phyloP scores from a whole-genome alignment of 2,888 invertebrate genomes.

The Coenonympha glycerion region DNA sequence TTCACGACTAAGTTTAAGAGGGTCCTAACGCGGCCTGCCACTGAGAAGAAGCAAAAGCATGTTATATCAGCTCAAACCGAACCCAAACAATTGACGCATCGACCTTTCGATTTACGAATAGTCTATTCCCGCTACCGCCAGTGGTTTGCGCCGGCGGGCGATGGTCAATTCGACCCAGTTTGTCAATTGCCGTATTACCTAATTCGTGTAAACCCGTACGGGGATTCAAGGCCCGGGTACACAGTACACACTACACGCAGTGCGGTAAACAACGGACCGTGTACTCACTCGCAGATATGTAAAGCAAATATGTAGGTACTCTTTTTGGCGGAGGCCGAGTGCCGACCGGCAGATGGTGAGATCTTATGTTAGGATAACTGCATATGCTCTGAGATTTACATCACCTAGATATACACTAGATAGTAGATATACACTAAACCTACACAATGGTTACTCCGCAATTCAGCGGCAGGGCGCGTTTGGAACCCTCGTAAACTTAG shows the following conservation, averaged over 20 bases:
- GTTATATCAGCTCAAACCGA: too few relatives aligned
- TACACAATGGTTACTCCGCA: too few relatives aligned
- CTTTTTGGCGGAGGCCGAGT: slow-evolving; percentile 17
- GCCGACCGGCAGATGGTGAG: slow-evolving; percentile 19
- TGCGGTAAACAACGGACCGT: slow-evolving; percentile 31
- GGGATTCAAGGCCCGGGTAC: slow-evolving; percentile 43
- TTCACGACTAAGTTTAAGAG: too few relatives aligned
- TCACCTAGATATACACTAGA: too few relatives aligned
- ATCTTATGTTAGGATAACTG: slow-evolving; percentile 8
- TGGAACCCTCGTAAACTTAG: too few relatives aligned
- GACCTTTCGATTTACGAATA: too few relatives aligned
- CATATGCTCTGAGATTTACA: background rate
- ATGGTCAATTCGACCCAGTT: slow-evolving; percentile 50
- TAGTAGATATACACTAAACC: too few relatives aligned
- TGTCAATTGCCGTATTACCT: slow-evolving; percentile 61
- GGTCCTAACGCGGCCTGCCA: too few relatives aligned
- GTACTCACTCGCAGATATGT: slow-evolving; percentile 11
- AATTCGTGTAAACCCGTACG: slow-evolving; percentile 67
- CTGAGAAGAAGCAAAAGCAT: too few relatives aligned
- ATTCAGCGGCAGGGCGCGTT: too few relatives aligned
- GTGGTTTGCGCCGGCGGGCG: slow-evolving; percentile 18
- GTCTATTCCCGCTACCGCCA: slow-evolving; percentile 23
- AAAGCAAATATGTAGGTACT: slow-evolving; percentile 27
- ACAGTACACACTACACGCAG: too few relatives aligned
- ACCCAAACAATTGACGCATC: too few relatives aligned